phyloP scores from a whole-genome alignment of 2,797 vertebrate genomes.

The Otolemur crassicaudatus region DNA sequence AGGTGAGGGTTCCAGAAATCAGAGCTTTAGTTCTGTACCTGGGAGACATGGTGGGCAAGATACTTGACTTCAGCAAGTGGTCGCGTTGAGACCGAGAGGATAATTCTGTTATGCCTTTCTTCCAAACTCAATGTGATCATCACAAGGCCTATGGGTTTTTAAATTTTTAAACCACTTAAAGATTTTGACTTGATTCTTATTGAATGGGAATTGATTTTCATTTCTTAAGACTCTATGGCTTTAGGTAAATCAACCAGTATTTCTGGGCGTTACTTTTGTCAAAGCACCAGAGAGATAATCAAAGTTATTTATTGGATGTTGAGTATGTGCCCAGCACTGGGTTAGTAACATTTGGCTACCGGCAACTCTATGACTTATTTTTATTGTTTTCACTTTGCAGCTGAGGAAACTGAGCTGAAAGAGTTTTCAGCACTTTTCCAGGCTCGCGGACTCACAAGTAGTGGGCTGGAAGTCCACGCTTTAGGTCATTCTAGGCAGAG shows the following conservation, averaged over 20 bases:
- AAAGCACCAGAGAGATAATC: background rate
- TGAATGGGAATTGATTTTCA: conserved; percentile 11
- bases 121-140: background rate
- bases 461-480: background rate
- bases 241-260: background rate
- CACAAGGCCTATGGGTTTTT: background rate
- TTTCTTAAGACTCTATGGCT: background rate
- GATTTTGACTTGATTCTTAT: background rate
- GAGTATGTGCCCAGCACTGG: background rate
- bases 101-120: background rate
- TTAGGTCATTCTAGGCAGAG: background rate
- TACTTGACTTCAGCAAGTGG: background rate
- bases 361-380: background rate
- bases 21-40: background rate
- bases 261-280: background rate
- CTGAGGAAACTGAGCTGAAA: background rate
- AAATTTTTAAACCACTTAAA: background rate
- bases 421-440: background rate
- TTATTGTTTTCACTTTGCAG: background rate
- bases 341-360: background rate
- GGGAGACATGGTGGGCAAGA: background rate
- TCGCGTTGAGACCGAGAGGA: background rate
- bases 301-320: background rate
- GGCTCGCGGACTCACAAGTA: background rate
- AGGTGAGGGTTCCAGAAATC: background rate